Evolutionary conservation across 2,888 invertebrate genomes (phyloP).

Genomic region (Boloria selene): DNA sequence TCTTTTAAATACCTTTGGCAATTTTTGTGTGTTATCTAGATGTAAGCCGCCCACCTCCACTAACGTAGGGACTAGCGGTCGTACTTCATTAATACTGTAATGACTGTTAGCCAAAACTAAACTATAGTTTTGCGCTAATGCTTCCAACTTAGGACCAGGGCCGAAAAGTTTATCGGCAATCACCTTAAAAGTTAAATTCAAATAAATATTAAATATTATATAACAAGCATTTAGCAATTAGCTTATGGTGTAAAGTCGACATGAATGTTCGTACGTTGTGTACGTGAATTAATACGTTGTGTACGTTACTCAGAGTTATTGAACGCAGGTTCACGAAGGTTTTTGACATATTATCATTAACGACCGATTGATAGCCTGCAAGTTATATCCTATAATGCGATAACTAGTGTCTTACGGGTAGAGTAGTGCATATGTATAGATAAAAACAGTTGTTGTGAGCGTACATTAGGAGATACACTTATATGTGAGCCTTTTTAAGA

Average conservation of each 20-base stretch:
- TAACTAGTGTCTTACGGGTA: no score
- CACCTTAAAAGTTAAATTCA: slow-evolving; percentile 51
- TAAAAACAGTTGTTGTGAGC: no score
- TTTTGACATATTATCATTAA: no score
- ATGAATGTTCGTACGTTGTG: not conserved
- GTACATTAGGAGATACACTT: no score
- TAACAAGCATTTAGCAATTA: no score
- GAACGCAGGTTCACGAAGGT: no score
- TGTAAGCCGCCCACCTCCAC: slow-evolving; percentile 83
- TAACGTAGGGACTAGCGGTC: slow-evolving; percentile 79
- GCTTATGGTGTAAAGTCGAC: not conserved
- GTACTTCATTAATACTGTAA: slow-evolving; percentile 79
- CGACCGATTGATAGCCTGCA: no score
- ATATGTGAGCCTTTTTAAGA: no score
- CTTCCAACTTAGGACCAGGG: slow-evolving; percentile 66
- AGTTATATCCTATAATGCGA: no score
- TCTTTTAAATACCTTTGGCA: slow-evolving; percentile 65
- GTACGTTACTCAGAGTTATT: no score
- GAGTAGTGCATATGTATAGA: no score
- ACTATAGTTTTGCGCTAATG: slow-evolving; percentile 76
- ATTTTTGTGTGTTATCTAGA: slow-evolving; percentile 66
- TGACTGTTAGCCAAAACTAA: slow-evolving; percentile 81
- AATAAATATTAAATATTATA: no score
- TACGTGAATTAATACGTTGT: not conserved
- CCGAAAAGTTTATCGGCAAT: slow-evolving; percentile 80